These are phyloP conservation scores for Deroplatys truncata DNA, from an alignment of 2,888 invertebrate genomes.

Conservation along the genomic window DNA sequence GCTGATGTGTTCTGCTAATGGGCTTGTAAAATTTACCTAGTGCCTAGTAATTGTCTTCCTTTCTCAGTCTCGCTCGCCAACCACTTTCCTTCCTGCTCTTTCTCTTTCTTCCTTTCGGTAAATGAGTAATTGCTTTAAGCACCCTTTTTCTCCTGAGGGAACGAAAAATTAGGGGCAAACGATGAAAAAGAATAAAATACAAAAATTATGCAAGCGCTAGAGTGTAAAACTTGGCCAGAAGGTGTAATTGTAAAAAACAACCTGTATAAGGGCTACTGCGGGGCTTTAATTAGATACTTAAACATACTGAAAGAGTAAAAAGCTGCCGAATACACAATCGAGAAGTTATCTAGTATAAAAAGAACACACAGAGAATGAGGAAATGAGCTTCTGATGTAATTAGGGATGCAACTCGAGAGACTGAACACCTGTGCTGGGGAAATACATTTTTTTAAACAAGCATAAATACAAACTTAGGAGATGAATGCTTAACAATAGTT, in stretches of 20 bases:
- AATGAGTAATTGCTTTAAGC: not conserved
- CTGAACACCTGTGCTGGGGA: too few species aligned
- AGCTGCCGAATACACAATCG: too few species aligned
- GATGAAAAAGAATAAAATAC: not conserved
- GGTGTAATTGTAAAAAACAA: not conserved
- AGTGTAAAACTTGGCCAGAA: not conserved
- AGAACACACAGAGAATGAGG: too few species aligned
- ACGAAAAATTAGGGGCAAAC: not conserved
- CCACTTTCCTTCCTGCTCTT: not conserved
- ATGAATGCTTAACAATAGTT: too few species aligned
- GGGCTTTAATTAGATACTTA: too few species aligned
- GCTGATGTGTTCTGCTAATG: not conserved
- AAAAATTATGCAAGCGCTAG: not conserved
- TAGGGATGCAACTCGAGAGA: too few species aligned
- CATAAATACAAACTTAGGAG: too few species aligned
- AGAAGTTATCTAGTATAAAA: too few species aligned
- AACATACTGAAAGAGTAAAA: too few species aligned
- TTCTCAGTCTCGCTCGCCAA: not conserved
- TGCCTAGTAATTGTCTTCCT: not conserved
- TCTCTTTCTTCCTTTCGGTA: not conserved
- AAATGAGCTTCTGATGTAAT: too few species aligned
- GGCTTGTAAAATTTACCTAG: not conserved
- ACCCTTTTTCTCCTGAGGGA: not conserved
- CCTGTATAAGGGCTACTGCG: not conserved
- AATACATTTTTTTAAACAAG: too few species aligned